A percentile compares a stretch with the other conserved stretches of the same genome.
phyloP scores from a whole-genome alignment of 2,888 invertebrate species.

The Nemoura dubitans region DNA sequence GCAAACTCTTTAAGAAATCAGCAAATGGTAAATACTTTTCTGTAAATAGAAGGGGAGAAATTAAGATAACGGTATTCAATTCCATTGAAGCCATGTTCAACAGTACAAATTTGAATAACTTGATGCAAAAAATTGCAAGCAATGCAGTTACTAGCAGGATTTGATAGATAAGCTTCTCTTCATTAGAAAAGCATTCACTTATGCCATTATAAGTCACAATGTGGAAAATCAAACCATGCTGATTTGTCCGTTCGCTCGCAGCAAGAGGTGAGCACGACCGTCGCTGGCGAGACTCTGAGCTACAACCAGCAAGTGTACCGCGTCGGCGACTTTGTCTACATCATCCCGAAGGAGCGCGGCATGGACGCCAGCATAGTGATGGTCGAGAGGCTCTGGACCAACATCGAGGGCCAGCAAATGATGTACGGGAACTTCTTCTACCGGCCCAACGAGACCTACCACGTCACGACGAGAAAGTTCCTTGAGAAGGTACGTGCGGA shows the following conservation, averaged over 20 bases:
- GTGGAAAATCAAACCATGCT: too few relatives aligned
- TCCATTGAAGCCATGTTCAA: too few relatives aligned
- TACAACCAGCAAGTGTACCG: conserved; percentile 80
- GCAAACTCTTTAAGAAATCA: too few relatives aligned
- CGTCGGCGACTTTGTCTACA: conserved; percentile 93
- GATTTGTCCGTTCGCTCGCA: neutral
- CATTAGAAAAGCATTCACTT: too few relatives aligned
- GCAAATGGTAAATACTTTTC: too few relatives aligned
- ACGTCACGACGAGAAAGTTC: conserved; percentile 94
- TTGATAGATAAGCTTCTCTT: too few relatives aligned
- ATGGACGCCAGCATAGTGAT: conserved; percentile 83
- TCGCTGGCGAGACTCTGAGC: conserved; percentile 70
- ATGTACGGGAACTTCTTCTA: conserved; percentile 91
- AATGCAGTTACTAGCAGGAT: too few relatives aligned
- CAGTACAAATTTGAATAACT: too few relatives aligned
- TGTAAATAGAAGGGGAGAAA: too few relatives aligned
- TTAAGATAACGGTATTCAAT: too few relatives aligned
- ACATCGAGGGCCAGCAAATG: conserved; percentile 83
- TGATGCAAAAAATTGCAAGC: too few relatives aligned
- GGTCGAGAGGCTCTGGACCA: conserved; percentile 90
- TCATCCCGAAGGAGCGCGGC: conserved; percentile 72
- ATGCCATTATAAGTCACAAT: too few relatives aligned
- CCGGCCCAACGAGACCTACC: conserved; percentile 95
- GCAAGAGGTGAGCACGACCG: conserved; percentile 28
- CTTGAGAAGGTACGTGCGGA: conserved; percentile 76